A percentile compares a stretch with the other conserved stretches of the same genome.
phyloP scores from a whole-genome alignment of 2,113 vertebrate species.

The Dascyllus trimaculatus region DNA sequence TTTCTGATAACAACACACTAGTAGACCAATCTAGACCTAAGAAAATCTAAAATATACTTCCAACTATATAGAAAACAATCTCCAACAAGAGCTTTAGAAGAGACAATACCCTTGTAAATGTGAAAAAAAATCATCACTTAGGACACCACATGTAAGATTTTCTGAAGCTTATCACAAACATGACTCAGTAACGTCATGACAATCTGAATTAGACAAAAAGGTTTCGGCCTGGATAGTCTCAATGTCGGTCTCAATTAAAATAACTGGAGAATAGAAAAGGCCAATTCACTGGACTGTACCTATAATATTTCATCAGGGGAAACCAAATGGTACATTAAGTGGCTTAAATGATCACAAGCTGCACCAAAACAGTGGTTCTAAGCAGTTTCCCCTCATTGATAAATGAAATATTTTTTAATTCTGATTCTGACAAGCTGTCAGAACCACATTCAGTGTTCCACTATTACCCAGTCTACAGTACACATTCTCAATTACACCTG shows the following conservation, averaged over 20 bases:
- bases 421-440: neutral
- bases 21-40: neutral
- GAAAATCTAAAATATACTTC: neutral
- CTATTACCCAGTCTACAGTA: neutral
- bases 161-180: too few species aligned
- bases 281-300: slow-evolving; percentile 29
- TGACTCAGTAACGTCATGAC: too few species aligned
- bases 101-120: neutral
- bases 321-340: slow-evolving; percentile 2
- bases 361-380: neutral
- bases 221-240: neutral
- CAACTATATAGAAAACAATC: too few species aligned
- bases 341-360: slow-evolving; percentile 1
- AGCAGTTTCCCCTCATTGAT: too few species aligned
- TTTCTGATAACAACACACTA: neutral
- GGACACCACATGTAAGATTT: too few species aligned
- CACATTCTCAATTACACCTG: neutral
- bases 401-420: too few species aligned
- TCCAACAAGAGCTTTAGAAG: too few species aligned
- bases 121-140: neutral
- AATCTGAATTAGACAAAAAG: neutral
- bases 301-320: slow-evolving; percentile 19
- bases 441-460: neutral
- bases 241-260: slow-evolving; percentile 47
- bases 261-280: slow-evolving; percentile 4